A percentile compares a stretch with the other conserved stretches of the same genome.
These are phyloP conservation scores for Hemibagrus wyckioides DNA, from an alignment of 2,113 vertebrate species.

Conservation along the genomic window DNA sequence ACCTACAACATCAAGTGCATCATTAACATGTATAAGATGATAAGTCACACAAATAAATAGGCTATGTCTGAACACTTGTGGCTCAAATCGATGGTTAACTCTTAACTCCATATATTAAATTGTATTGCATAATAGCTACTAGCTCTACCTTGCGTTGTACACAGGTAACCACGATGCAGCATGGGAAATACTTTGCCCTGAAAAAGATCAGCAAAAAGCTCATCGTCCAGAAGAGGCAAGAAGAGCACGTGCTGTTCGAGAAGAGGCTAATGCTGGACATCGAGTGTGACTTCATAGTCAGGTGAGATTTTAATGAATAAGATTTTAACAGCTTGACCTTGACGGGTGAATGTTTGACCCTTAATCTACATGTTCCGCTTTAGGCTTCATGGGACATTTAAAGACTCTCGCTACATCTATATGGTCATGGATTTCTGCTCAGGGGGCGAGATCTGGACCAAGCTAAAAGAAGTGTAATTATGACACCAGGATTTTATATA, in stretches of 20 bases:
- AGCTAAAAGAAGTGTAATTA: conserved; percentile 79
- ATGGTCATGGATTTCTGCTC: conserved; percentile 82
- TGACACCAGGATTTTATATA: background rate
- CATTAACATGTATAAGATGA: background rate
- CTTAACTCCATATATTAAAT: too few species aligned
- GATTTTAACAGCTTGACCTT: background rate
- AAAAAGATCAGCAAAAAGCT: conserved; percentile 78
- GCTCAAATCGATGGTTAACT: too few species aligned
- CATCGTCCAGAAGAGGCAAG: conserved; percentile 74
- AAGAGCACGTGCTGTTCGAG: conserved; percentile 77
- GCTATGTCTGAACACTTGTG: background rate
- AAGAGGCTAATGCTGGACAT: conserved; percentile 71
- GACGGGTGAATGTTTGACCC: background rate
- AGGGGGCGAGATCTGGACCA: conserved; percentile 82
- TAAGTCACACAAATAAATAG: too few species aligned
- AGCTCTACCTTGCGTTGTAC: background rate
- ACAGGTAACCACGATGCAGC: conserved; percentile 70
- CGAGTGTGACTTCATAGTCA: conserved; percentile 76
- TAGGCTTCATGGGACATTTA: conserved; percentile 75
- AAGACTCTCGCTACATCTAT: conserved; percentile 75
- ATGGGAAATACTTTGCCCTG: conserved; percentile 74
- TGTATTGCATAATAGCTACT: too few species aligned
- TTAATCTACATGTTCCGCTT: background rate
- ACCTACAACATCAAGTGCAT: background rate
- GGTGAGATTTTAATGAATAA: conserved; percentile 58